Conservation (phyloP, 2,113 vertebrate genomes). For the Oreotrochilus melanogaster region DNA sequence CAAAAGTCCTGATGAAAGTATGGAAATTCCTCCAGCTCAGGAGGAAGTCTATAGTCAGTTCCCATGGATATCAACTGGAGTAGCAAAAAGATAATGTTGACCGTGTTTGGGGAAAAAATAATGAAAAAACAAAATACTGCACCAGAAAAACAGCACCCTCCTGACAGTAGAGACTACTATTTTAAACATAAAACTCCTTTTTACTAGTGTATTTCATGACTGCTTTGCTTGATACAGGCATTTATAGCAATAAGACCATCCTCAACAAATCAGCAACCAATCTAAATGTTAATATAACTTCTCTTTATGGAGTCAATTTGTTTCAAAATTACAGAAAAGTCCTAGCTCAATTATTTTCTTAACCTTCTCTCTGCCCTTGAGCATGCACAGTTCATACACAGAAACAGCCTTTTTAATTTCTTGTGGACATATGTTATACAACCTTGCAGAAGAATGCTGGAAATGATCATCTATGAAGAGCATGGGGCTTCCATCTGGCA, state of each 20-base stretch:
- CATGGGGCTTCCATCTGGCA: conserved; percentile 70
- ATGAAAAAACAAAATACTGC: background rate
- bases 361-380: conserved; percentile 16
- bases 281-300: background rate
- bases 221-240: background rate
- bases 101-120: background rate
- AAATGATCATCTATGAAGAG: conserved; percentile 63
- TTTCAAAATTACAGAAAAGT: background rate
- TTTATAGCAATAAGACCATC: background rate
- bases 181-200: background rate
- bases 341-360: background rate
- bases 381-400: background rate
- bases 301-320: background rate
- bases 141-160: background rate
- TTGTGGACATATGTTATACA: conserved; percentile 56
- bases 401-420: conserved; percentile 47
- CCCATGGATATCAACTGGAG: rapidly evolving
- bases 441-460: conserved; percentile 42
- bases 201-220: background rate
- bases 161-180: background rate
- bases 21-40: background rate
- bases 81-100: rapidly evolving
- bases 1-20: background rate
- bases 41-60: background rate
- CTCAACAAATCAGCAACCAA: background rate